Base-by-base conservation (phyloP, 2,888 invertebrate species). In the Hemaris fuciformis region DNA sequence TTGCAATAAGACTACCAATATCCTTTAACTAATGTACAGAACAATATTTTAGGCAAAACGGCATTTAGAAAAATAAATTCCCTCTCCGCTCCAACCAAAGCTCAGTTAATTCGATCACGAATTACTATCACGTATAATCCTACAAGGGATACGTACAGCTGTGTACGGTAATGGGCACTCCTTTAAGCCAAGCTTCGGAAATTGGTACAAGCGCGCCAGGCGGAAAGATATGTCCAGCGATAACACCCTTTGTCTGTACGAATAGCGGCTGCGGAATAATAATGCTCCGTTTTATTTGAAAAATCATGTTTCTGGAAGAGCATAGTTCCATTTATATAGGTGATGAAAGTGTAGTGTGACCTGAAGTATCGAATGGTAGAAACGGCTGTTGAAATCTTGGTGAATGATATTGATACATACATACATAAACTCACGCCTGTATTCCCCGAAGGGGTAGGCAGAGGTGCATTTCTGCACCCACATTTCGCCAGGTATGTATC, bases 41-140 rank as follows among this genome's bases (percentile, higher is more conserved):
- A n/a, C n/a, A n/a, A n/a, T n/a, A n/a, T n/a, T n/a, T n/a, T n/a
- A n/a, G n/a, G n/a, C n/a, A n/a, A n/a, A n/a, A n/a, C n/a, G n/a
- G n/a, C n/a, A n/a, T n/a, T n/a, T n/a, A n/a, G 27, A 53, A 31
- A 20, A 31, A 53, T 27, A 53, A 53, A 53, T 48, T 53, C 23
- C n/a, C 23, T 13, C 6, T 15, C 1, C 22, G n/a, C 23, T 25
- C 2, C 15, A 18, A 18, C 41, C 34, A 22, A n/a, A 18, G 41
- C 31, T n/a, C 46, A 31, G 46, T 34, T 46, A 59, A 59, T 59
- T 59, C 13, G 46, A 46, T 59, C 38, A 62, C 53, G 60, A 64
- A 60, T 60, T 62, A 58, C 58, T 57, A 31, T 53, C 53, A 53
- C 53, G 53, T 53, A 53, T 53, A 53, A 53, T 53, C 53, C 53